A percentile compares a stretch with the other conserved stretches of the same genome.
phyloP scores from a whole-genome alignment of 2,797 vertebrate genomes.

The Thunnus albacares region DNA sequence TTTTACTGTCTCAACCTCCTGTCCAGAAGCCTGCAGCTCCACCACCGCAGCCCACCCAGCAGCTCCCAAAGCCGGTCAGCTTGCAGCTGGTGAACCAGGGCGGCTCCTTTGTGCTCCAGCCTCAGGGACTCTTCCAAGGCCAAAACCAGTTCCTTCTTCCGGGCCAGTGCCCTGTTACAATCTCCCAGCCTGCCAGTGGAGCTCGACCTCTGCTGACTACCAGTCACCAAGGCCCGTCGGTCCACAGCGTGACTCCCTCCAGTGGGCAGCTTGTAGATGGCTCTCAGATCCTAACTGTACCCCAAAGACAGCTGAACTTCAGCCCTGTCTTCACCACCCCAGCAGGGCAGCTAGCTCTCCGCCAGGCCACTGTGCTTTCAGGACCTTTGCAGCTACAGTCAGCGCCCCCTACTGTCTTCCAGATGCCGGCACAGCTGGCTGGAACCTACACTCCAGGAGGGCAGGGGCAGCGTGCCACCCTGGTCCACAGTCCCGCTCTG shows the following conservation, averaged over 20 bases:
- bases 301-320: conserved; percentile 87
- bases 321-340: conserved; percentile 86
- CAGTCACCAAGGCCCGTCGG: conserved; percentile 68
- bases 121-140: conserved; percentile 87
- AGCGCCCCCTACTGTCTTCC: conserved; percentile 85
- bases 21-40: conserved; percentile 75
- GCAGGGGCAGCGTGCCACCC: conserved; percentile 78
- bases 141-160: conserved; percentile 88
- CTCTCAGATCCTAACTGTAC: conserved; percentile 86
- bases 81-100: conserved; percentile 88
- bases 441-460: conserved; percentile 79
- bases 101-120: conserved; percentile 87
- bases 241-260: conserved; percentile 74
- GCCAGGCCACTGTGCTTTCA: conserved; percentile 85
- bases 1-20: conserved; percentile 82
- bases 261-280: conserved; percentile 83
- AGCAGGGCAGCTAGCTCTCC: conserved; percentile 84
- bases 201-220: conserved; percentile 78
- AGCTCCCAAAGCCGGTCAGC: conserved; percentile 84
- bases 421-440: conserved; percentile 86
- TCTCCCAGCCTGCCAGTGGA: conserved; percentile 75
- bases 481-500: conserved; percentile 84
- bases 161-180: conserved; percentile 81
- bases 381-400: conserved; percentile 86
- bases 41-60: conserved; percentile 57